These are phyloP conservation scores for Pristionchus mayeri DNA, from an alignment of 2,888 invertebrate species.

Conservation along the genomic window DNA sequence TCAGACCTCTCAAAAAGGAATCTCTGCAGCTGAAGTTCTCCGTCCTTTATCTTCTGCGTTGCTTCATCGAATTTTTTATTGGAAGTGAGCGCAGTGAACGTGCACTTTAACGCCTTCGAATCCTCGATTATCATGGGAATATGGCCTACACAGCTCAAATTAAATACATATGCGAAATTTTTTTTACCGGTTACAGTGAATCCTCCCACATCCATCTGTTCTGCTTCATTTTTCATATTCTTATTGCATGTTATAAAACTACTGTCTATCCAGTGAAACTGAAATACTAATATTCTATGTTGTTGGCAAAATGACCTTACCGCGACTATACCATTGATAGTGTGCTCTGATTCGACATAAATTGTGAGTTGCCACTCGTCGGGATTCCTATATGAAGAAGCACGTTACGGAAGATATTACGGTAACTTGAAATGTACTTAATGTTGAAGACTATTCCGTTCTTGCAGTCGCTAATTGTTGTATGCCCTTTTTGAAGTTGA, in stretches of 20 bases:
- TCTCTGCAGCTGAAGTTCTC: not conserved
- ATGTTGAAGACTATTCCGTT: not conserved
- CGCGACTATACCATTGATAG: not conserved
- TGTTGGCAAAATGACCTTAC: not conserved
- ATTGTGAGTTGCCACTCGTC: not conserved
- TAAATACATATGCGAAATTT: no score
- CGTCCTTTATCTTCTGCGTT: not conserved
- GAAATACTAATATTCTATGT: no score
- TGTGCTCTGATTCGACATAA: not conserved
- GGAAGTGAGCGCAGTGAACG: not conserved
- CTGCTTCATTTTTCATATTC: no score
- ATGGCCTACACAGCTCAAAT: no score
- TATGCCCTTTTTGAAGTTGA: not conserved
- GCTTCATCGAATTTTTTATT: not conserved
- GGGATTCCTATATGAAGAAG: not conserved
- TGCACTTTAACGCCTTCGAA: not conserved
- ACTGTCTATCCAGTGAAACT: no score
- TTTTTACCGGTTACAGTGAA: no score
- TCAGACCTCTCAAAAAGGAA: not conserved
- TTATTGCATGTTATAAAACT: no score
- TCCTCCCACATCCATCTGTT: no score
- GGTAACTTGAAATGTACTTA: not conserved
- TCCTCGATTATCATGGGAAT: not conserved
- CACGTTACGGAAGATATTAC: no score
- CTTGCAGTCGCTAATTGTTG: not conserved